Conservation (phyloP, 2,797 vertebrate species). For the Sebastes glaucus region DNA sequence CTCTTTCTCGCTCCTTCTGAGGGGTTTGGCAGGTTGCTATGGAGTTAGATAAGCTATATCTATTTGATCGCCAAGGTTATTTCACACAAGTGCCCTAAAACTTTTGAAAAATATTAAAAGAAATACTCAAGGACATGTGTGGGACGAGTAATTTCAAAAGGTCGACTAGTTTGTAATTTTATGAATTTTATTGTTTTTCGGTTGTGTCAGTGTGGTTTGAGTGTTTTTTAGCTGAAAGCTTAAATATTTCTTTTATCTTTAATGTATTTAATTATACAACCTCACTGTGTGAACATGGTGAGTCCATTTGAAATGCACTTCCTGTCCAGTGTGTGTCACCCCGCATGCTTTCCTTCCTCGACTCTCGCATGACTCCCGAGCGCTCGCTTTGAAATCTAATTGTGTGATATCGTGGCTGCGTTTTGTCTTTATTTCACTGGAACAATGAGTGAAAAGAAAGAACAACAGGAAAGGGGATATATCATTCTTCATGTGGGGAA, state of each 20-base stretch:
- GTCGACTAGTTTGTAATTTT: background rate
- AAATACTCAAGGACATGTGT: background rate
- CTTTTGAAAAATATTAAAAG: background rate
- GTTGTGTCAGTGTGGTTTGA: background rate
- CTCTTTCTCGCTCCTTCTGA: background rate
- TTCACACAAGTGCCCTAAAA: background rate
- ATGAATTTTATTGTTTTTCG: background rate
- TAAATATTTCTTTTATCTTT: background rate
- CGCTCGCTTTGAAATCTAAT: conserved; percentile 66
- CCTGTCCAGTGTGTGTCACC: conserved; percentile 40
- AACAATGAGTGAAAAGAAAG: conserved; percentile 68
- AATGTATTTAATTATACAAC: background rate
- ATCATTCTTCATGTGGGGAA: conserved; percentile 60
- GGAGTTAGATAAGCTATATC: conserved; percentile 9
- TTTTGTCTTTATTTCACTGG: conserved; percentile 56
- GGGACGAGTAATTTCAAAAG: background rate
- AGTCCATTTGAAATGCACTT: conserved; percentile 30
- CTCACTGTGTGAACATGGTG: background rate
- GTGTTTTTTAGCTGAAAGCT: background rate
- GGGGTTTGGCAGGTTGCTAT: background rate
- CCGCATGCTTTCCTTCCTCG: conserved; percentile 48
- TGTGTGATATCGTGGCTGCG: conserved; percentile 51
- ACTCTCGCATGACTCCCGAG: conserved; percentile 26
- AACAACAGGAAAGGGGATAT: conserved; percentile 71
- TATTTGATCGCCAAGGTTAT: conserved; percentile 24